Percentiles rank a stretch among this genome's conserved stretches.
Conservation (phyloP, 2,797 vertebrate genomes). For the Pelochelys cantorii region DNA sequence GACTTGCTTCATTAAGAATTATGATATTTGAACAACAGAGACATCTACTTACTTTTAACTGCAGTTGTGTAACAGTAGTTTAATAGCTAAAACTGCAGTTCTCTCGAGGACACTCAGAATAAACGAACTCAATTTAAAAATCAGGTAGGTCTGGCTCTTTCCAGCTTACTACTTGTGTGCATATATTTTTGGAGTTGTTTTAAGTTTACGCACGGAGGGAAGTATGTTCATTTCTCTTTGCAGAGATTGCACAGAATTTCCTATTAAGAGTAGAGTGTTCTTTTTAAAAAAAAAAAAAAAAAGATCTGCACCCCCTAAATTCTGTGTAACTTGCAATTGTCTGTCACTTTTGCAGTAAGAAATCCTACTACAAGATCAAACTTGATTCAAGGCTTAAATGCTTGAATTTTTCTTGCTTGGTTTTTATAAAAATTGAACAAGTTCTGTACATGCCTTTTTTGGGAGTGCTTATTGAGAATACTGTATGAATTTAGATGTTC, state of each 20-base stretch:
- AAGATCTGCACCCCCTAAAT: not conserved
- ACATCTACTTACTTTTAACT: not conserved
- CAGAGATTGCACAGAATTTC: not conserved
- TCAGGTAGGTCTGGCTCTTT: not conserved
- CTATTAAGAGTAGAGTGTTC: not conserved
- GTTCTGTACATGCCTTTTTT: not conserved
- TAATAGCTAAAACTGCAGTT: not conserved
- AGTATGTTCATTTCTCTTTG: not conserved
- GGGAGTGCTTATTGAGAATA: no score
- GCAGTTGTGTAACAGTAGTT: not conserved
- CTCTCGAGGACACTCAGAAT: not conserved
- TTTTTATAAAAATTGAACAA: not conserved
- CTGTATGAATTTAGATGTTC: no score
- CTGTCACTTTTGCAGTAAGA: not conserved
- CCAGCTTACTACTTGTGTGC: not conserved
- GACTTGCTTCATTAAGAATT: not conserved
- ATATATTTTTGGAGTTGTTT: not conserved
- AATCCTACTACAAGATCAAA: not conserved
- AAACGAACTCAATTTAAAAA: not conserved
- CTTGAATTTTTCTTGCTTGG: not conserved
- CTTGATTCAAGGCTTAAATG: not conserved
- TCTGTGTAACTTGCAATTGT: not conserved
- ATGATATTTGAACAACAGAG: not conserved
- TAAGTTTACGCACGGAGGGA: not conserved
- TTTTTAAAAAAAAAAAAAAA: not conserved